Conservation (phyloP, 2,113 vertebrate genomes). For the Nyctibius bracteatus region DNA sequence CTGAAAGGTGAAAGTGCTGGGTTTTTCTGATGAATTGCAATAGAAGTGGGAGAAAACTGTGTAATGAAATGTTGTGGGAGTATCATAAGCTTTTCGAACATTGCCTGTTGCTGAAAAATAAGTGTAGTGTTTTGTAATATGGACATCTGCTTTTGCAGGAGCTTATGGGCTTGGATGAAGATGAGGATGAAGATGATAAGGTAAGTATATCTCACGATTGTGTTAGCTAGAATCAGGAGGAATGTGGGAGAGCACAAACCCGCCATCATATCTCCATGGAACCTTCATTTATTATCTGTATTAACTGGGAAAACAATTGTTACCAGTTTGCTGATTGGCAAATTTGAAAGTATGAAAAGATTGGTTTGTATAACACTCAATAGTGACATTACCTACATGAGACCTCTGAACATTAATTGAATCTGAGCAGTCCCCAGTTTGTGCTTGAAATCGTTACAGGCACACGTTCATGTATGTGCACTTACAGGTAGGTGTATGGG, state of each 20-base stretch:
- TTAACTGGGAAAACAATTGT: background rate
- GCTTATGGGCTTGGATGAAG: conserved; percentile 82
- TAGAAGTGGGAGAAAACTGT: background rate
- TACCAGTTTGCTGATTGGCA: background rate
- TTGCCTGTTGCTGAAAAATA: background rate
- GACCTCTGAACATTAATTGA: background rate
- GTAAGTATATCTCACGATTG: conserved; percentile 55
- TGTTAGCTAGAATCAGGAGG: background rate
- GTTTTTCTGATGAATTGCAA: background rate
- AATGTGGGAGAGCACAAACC: background rate
- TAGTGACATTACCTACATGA: fast-evolving
- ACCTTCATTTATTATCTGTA: background rate
- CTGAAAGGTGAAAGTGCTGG: background rate
- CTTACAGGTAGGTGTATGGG: fast-evolving
- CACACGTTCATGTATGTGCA: fast-evolving
- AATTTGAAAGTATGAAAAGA: background rate
- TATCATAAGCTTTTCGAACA: background rate
- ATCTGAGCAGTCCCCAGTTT: background rate
- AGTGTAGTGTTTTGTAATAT: background rate
- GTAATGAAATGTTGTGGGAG: background rate
- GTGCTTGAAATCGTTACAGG: background rate
- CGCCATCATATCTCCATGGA: background rate
- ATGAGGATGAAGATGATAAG: conserved; percentile 94
- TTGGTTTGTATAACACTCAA: background rate
- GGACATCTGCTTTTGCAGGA: conserved; percentile 80